Evolutionary conservation across 2,888 invertebrate genomes (phyloP).

Genomic region (Monochamus alternatus): DNA sequence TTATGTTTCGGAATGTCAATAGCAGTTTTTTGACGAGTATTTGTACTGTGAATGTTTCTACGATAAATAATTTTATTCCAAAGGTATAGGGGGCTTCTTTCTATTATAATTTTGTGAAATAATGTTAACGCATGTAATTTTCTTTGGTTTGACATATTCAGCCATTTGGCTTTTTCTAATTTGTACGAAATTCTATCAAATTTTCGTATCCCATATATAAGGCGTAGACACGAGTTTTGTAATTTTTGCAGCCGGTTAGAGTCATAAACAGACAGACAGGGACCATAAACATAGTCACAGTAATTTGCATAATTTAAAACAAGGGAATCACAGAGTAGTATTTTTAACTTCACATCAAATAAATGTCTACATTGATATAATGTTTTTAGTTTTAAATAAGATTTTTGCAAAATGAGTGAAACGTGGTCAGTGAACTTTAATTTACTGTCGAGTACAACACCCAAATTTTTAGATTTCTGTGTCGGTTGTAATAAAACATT

Average conservation of each 20-base stretch:
- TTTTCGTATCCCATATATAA: conserved; percentile 1
- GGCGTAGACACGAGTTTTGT: conserved; percentile 7
- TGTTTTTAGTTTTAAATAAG: conserved; percentile 10
- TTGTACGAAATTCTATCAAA: conserved; percentile 4
- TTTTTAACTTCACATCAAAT: conserved; percentile 15
- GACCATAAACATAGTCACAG: conserved; percentile 13
- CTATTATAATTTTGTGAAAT: conserved; percentile 1
- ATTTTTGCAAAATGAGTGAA: conserved; percentile 15
- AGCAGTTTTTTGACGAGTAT: conserved; percentile 1
- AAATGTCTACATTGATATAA: conserved; percentile 10
- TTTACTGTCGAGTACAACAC: conserved; percentile 13
- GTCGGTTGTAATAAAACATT: neutral
- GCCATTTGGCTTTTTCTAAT: neutral
- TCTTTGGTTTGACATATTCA: neutral
- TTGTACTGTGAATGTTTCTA: conserved; percentile 9
- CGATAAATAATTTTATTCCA: conserved; percentile 15
- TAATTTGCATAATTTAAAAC: conserved; percentile 1
- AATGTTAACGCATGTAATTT: neutral
- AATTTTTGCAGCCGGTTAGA: neutral
- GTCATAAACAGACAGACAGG: neutral
- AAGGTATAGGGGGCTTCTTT: neutral
- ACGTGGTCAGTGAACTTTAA: conserved; percentile 26
- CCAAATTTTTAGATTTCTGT: neutral
- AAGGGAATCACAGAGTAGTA: conserved; percentile 11
- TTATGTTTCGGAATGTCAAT: neutral